A percentile compares a stretch with the other conserved stretches of the same genome.
phyloP scores from a whole-genome alignment of 2,888 invertebrate species.

The Lasioglossum zephyrum region DNA sequence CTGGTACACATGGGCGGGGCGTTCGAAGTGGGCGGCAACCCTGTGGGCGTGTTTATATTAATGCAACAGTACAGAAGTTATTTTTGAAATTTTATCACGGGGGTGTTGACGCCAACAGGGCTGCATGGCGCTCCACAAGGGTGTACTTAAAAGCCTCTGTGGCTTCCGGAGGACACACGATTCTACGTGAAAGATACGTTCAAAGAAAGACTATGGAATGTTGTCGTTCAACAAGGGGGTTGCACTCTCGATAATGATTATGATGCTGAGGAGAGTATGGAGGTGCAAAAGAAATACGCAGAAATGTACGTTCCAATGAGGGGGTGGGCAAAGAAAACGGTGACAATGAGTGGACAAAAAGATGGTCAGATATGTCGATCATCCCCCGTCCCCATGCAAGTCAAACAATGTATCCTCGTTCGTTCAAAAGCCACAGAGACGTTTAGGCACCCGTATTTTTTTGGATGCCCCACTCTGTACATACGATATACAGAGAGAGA shows the following conservation, averaged over 20 bases:
- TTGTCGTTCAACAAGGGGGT: neutral
- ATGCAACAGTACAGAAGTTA: no score
- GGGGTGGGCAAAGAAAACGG: neutral
- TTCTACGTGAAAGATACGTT: constrained; percentile 8
- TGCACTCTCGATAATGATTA: neutral
- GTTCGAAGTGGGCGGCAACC: neutral
- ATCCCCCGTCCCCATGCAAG: constrained; percentile 11
- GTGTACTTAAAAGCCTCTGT: constrained; percentile 3
- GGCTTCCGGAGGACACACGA: constrained; percentile 1
- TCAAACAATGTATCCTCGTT: constrained; percentile 3
- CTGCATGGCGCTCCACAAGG: neutral
- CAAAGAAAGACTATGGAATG: neutral
- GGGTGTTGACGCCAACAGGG: neutral
- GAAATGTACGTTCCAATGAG: neutral
- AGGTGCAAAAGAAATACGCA: neutral
- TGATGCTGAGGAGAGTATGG: neutral
- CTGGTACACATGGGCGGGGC: constrained; percentile 10
- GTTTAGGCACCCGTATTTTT: neutral
- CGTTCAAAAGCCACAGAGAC: constrained; percentile 16
- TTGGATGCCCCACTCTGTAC: constrained; percentile 1
- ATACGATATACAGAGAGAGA: constrained; percentile 17
- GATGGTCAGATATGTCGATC: neutral
- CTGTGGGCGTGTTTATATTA: neutral
- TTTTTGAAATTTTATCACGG: neutral
- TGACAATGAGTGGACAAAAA: neutral